These are phyloP conservation scores for Passerina amoena DNA, from an alignment of 2,113 vertebrate genomes.

Conservation along the genomic window DNA sequence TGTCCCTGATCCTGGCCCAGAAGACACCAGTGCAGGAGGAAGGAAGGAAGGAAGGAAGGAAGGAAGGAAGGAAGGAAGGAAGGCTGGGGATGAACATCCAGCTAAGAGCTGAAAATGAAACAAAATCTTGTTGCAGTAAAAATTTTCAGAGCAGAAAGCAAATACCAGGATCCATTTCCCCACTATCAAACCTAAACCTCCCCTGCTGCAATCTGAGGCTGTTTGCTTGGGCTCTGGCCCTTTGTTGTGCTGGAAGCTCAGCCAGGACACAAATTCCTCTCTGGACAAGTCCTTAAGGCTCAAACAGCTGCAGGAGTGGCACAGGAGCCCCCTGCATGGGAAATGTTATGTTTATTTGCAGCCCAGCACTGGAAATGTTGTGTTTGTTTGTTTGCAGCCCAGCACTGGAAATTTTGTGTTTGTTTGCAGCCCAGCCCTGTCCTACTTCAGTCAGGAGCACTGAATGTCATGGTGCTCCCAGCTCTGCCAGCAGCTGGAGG, in stretches of 20 bases:
- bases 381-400: no score
- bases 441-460: background rate
- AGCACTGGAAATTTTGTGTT: background rate
- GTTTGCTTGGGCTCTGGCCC: background rate
- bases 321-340: no score
- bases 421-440: background rate
- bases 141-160: background rate
- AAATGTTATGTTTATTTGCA: background rate
- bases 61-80: background rate
- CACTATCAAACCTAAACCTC: rapidly evolving
- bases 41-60: background rate
- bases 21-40: rapidly evolving
- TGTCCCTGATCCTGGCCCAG: background rate
- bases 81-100: background rate
- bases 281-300: background rate
- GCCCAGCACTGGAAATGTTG: background rate
- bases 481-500: rapidly evolving
- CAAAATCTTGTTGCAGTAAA: rapidly evolving
- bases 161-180: background rate
- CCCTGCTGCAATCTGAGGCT: background rate
- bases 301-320: background rate
- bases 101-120: background rate
- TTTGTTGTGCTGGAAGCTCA: background rate
- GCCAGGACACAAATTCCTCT: background rate
- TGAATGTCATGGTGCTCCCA: background rate